These are phyloP conservation scores for Mormyrops attenuatus DNA, from an alignment of 2,797 vertebrate genomes.

Conservation along the genomic window DNA sequence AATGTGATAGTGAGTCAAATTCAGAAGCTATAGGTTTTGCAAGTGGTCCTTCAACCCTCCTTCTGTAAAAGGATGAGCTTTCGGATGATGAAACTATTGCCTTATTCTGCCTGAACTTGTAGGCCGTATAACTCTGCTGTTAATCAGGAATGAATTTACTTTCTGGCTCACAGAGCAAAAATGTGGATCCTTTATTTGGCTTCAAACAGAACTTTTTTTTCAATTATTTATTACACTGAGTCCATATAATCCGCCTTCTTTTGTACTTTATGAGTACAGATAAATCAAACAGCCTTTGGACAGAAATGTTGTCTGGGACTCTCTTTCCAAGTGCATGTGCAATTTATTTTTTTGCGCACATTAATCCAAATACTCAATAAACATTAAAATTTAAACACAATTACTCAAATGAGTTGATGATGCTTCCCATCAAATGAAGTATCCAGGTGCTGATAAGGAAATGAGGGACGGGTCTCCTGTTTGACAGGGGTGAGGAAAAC, in stretches of 20 bases:
- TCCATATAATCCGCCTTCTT: constrained; percentile 31
- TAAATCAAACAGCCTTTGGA: constrained; percentile 40
- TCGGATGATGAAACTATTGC: background rate
- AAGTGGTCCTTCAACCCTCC: background rate
- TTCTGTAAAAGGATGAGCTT: background rate
- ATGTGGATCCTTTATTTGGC: constrained; percentile 22
- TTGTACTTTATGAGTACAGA: constrained; percentile 27
- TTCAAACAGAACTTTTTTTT: constrained; percentile 14
- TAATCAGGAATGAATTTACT: background rate
- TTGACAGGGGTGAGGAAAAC: background rate
- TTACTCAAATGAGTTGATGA: background rate
- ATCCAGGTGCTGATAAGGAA: background rate
- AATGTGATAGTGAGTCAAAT: background rate
- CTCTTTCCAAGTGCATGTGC: constrained; percentile 20
- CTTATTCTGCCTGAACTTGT: background rate
- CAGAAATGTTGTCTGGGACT: constrained; percentile 41
- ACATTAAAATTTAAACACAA: background rate
- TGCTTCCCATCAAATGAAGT: background rate
- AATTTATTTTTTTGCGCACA: background rate
- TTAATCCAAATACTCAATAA: background rate
- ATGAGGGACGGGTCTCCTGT: background rate
- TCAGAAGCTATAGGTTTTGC: background rate
- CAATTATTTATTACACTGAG: constrained; percentile 35
- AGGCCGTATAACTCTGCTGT: background rate
- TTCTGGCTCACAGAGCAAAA: background rate